Conservation (phyloP, 2,888 invertebrate genomes). For the Noctuana brunneofusca region DNA sequence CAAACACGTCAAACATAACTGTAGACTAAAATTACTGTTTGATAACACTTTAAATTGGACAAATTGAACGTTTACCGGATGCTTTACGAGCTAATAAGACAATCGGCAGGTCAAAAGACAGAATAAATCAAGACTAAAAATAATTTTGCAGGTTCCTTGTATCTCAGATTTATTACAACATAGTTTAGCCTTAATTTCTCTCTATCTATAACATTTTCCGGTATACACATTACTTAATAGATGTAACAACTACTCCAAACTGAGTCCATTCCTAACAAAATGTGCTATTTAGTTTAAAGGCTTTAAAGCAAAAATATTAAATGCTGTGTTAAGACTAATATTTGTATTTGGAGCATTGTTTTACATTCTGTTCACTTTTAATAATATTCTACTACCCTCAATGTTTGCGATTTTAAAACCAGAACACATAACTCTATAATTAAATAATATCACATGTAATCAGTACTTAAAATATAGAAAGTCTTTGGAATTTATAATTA, state of each 20-base stretch:
- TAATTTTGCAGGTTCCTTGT: no score
- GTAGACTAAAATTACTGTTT: no score
- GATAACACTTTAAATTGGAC: no score
- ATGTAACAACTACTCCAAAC: background rate
- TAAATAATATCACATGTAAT: constrained; percentile 38
- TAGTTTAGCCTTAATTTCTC: constrained; percentile 28
- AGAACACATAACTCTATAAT: constrained; percentile 28
- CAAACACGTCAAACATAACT: no score
- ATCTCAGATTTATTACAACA: background rate
- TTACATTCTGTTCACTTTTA: background rate
- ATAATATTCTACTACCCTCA: constrained; percentile 12
- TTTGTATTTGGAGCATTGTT: background rate
- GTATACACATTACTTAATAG: background rate
- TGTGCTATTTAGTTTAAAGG: background rate
- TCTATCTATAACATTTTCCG: constrained; percentile 11
- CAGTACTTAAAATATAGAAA: constrained; percentile 30
- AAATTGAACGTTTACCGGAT: no score
- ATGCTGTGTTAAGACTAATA: background rate
- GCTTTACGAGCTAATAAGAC: no score
- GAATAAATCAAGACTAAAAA: no score
- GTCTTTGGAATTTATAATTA: constrained; percentile 34
- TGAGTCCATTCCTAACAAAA: background rate
- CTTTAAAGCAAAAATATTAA: no score
- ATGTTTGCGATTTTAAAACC: constrained; percentile 15
- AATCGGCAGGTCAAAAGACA: no score